A percentile compares a stretch with the other conserved stretches of the same genome.
Evolutionary conservation across 2,888 invertebrate genomes (phyloP).

Genomic region (Cenopis cana): DNA sequence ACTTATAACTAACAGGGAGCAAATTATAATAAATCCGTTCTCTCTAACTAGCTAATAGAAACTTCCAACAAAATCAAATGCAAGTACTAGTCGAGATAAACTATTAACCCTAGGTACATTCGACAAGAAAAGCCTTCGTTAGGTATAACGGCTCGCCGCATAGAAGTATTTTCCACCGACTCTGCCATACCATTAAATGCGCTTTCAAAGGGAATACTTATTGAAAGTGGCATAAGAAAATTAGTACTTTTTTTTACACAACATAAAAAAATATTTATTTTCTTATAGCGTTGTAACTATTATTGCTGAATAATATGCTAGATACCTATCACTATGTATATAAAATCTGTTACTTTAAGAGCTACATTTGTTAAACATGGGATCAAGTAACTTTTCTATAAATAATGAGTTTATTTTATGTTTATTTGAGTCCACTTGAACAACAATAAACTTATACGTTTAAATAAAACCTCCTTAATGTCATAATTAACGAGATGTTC

Average conservation of each 20-base stretch:
- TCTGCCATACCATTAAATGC: not conserved
- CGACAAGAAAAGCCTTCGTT: slow-evolving; percentile 17
- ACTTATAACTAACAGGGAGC: slow-evolving; percentile 23
- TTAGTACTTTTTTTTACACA: too few species aligned
- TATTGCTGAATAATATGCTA: too few species aligned
- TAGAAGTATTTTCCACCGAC: not conserved
- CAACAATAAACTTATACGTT: not conserved
- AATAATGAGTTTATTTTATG: not conserved
- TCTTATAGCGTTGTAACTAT: too few species aligned
- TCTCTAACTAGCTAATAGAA: slow-evolving; percentile 42
- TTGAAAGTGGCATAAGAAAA: too few species aligned
- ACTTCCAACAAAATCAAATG: slow-evolving; percentile 39
- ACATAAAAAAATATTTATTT: too few species aligned
- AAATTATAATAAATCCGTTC: slow-evolving; percentile 38
- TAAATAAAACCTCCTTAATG: slow-evolving; percentile 23
- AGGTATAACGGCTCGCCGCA: not conserved
- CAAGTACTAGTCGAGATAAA: slow-evolving; percentile 36
- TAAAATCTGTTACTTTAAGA: too few species aligned
- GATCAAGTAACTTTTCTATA: too few species aligned
- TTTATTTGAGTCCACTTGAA: not conserved
- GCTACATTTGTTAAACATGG: too few species aligned
- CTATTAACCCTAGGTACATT: slow-evolving; percentile 41
- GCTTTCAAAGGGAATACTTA: not conserved
- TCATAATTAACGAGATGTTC: slow-evolving; percentile 35
- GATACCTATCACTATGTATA: too few species aligned